Evolutionary conservation across 1,140 invertebrate species (phyloP).

Genomic region (Colletes latitarsis): DNA sequence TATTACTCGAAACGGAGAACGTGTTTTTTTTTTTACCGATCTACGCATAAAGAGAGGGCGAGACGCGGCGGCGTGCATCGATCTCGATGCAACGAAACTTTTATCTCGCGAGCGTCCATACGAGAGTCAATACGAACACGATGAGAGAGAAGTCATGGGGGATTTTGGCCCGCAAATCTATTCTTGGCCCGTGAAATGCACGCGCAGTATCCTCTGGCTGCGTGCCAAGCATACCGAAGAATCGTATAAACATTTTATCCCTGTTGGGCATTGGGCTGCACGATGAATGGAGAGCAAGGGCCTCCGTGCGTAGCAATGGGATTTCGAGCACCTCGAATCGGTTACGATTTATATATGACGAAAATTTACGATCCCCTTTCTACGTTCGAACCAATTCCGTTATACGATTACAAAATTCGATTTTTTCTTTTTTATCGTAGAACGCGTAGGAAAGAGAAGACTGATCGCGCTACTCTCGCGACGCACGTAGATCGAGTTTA

Average conservation of each 20-base stretch:
- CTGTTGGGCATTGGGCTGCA: conserved; percentile 67
- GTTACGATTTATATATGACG: too few relatives aligned
- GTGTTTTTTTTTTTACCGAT: not conserved
- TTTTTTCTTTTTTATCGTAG: too few relatives aligned
- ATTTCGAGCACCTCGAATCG: not conserved
- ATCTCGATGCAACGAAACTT: conserved; percentile 18
- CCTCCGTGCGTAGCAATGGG: conserved; percentile 22
- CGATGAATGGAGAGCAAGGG: conserved; percentile 70
- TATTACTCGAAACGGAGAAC: not conserved
- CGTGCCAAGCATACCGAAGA: conserved; percentile 71
- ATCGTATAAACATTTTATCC: conserved; percentile 76
- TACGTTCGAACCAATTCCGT: too few relatives aligned
- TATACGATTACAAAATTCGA: too few relatives aligned
- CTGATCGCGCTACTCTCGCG: too few relatives aligned
- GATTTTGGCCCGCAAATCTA: conserved; percentile 75
- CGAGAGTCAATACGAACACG: conserved; percentile 46
- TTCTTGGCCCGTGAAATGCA: conserved; percentile 74
- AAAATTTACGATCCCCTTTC: too few relatives aligned
- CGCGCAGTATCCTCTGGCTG: conserved; percentile 78
- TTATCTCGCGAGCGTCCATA: conserved; percentile 2
- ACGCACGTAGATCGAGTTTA: too few relatives aligned
- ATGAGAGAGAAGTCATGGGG: conserved; percentile 76
- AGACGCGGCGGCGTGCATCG: conserved; percentile 19
- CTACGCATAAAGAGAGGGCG: not conserved
- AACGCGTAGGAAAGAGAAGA: too few relatives aligned